A percentile compares a stretch with the other conserved stretches of the same genome.
Evolutionary conservation across 2,888 invertebrate genomes (phyloP).

Genomic region (Brenthis daphne): DNA sequence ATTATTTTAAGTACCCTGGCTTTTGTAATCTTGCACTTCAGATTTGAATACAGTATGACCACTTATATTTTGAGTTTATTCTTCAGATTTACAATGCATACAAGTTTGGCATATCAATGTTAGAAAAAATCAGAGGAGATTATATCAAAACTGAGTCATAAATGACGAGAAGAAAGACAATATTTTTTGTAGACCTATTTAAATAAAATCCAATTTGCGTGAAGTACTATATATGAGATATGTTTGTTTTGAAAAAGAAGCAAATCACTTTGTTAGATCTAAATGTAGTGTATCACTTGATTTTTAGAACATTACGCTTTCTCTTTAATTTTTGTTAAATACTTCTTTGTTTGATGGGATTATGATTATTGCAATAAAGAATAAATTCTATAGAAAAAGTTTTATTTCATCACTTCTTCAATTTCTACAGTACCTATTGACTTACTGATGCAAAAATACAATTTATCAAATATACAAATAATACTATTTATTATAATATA

Average conservation of each 20-base stretch:
- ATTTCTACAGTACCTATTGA: background rate
- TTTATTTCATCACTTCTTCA: conserved; percentile 16
- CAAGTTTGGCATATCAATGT: conserved; percentile 52
- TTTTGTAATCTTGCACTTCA: conserved; percentile 30
- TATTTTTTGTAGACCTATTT: conserved; percentile 49
- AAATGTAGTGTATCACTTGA: conserved; percentile 19
- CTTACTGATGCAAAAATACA: too few relatives aligned
- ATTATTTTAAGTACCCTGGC: conserved; percentile 17
- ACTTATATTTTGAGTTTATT: background rate
- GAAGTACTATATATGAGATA: conserved; percentile 1
- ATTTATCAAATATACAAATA: too few relatives aligned
- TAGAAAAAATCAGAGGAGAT: conserved; percentile 28
- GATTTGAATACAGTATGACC: conserved; percentile 13
- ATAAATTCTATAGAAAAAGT: conserved; percentile 40
- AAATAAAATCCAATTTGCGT: conserved; percentile 14
- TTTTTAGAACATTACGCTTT: conserved; percentile 47
- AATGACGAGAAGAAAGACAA: conserved; percentile 58
- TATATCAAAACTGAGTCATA: conserved; percentile 26
- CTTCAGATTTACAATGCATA: conserved; percentile 32
- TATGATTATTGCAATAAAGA: conserved; percentile 66
- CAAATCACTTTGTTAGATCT: conserved; percentile 29
- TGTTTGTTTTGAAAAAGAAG: conserved; percentile 18
- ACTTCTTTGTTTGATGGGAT: conserved; percentile 58
- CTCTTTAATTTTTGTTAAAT: conserved; percentile 59
- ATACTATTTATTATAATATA: too few relatives aligned